Base-by-base conservation (phyloP, 2,113 vertebrate species). In the Mustela nigripes region DNA sequence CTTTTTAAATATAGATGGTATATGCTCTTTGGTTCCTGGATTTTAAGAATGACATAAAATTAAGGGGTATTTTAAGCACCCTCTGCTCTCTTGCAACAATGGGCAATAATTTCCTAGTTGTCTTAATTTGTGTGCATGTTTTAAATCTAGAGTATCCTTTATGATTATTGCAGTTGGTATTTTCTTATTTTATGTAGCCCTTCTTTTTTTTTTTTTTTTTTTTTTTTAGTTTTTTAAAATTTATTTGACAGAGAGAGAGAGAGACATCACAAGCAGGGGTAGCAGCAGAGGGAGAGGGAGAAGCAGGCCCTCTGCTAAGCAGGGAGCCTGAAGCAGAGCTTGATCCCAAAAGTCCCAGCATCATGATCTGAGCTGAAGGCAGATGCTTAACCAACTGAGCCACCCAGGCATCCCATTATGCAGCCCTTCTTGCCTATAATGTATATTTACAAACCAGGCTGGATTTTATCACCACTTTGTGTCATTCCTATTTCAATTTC, bases 31-130 rank as follows among this genome's bases (percentile, higher is more conserved):
- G 26, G 26, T 90, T 62, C 62, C 74, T 87, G 93, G 60, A 63
- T 76, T 95, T 98, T 85, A 96, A 94, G 67, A 95, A n/a, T 42
- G n/a, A 92, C 58, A 85, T 42, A 69, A 95, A 94, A 95, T 58
- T 95, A 92, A 94, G 74, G 74, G 63, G 82, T 78, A 93, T 71
- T 89, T 88, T 78, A 92, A 94, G 48, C n/a, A 96, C 71, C 80
- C 95, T 93, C 97, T 97, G 76, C 42, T 88, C 22, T 89, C 85
- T 67, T 92, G 31, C 50, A 94, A 97, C 60, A 95, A 96, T 28
- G 53, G 18, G 39, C 58, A 95, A 85, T 97, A 85, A 92, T 93
- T 86, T 86, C 63, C 50, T 85, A 19, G 91, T 50, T 96, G 18
- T 94, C 82, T 91, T 86, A 58, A 24, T 92, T 89, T 21, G 53